These are phyloP conservation scores for Thymelicus lineola DNA, from an alignment of 2,888 invertebrate genomes.

Conservation along the genomic window DNA sequence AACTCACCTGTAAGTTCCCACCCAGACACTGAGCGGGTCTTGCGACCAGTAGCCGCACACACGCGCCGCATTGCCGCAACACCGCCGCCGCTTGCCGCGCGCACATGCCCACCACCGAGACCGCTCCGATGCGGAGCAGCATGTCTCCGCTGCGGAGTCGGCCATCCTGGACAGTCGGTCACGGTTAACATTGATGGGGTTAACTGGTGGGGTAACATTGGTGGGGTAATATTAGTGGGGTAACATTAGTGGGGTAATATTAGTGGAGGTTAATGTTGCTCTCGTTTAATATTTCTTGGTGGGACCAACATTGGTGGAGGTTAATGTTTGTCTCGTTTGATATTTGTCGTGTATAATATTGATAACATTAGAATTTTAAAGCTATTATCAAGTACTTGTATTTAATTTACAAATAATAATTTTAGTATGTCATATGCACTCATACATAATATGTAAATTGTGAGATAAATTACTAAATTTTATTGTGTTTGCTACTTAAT, in stretches of 20 bases:
- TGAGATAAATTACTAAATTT: too few relatives aligned
- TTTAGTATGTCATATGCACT: too few relatives aligned
- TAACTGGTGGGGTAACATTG: neutral
- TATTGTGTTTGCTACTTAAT: too few relatives aligned
- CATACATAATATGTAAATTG: too few relatives aligned
- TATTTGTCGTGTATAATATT: too few relatives aligned
- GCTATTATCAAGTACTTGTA: too few relatives aligned
- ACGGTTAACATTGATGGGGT: neutral
- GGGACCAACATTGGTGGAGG: too few relatives aligned
- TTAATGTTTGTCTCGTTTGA: too few relatives aligned
- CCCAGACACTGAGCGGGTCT: conserved; percentile 84
- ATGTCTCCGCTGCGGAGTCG: conserved; percentile 97
- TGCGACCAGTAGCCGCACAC: conserved; percentile 94
- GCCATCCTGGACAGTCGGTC: conserved; percentile 87
- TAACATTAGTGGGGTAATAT: neutral
- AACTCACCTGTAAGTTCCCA: conserved; percentile 56
- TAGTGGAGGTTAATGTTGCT: too few relatives aligned
- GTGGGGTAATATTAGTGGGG: neutral
- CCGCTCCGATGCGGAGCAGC: conserved; percentile 95
- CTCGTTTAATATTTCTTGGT: too few relatives aligned
- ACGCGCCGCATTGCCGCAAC: conserved; percentile 94
- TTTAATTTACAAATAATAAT: too few relatives aligned
- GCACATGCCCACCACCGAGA: conserved; percentile 95
- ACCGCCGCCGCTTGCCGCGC: conserved; percentile 96
- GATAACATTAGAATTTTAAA: too few relatives aligned